Base-by-base conservation (phyloP, 2,113 vertebrate genomes). In the Conger conger region DNA sequence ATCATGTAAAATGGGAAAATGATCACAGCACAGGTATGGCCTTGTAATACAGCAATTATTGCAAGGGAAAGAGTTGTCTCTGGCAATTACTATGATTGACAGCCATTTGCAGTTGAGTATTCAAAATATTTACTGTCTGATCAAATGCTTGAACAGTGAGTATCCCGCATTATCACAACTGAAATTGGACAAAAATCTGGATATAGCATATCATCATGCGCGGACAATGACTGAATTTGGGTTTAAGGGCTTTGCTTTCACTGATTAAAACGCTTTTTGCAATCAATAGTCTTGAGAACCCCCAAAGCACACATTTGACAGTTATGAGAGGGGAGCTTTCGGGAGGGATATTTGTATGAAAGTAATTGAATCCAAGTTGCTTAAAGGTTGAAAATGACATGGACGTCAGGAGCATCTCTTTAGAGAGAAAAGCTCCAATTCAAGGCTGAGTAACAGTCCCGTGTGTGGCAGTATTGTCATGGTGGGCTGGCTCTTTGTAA, bases 351-450 rank as follows among this genome's bases (percentile, higher is more conserved):
- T 7, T 73, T 73, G 68, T 73, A 7, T 73, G 6, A 53, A 33
- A 57, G 23, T 63, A 42, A 87, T 84, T 85, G 84, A 86, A 80
- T 81, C 84, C 36, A 68, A 73, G 80, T 17, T 80, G 36, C 63
- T 76, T 79, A 82, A 76, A 78, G 80, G 80, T 82, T 86, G 68
- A 77, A 82, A 82, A 42, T 86, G 45, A 76, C 40, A 73, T 30
- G 81, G 73, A 85, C 76, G 73, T n/a, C 84, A 60, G 11, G n/a
- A 9, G 63, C 37, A 23, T 30, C 23, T 38, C 40, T n/a, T 17
- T 36, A 23, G 38, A 45, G 45, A 60, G 40, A 82, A 77, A 82
- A 82, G 68, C 30, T 9, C 16, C 45, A 23, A 33, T 40, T 36
- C 82, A 50, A 50, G 2, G n/a, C 53, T 76, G 80, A n/a, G 37